A percentile compares a stretch with the other conserved stretches of the same genome.
These are phyloP conservation scores for Malachius bipustulatus DNA, from an alignment of 2,888 invertebrate genomes.

Conservation along the genomic window DNA sequence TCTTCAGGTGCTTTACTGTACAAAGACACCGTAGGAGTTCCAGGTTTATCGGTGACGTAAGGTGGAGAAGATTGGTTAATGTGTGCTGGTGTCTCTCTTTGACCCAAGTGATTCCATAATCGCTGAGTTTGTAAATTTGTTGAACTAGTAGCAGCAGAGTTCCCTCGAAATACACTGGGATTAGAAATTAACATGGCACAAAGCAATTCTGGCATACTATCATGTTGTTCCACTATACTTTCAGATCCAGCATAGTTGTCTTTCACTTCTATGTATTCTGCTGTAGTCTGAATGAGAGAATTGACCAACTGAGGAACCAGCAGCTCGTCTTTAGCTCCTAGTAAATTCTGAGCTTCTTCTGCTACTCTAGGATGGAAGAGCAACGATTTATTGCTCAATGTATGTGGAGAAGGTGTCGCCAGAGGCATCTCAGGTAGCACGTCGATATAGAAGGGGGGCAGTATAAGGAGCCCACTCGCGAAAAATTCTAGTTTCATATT, in stretches of 20 bases:
- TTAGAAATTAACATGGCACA: constrained; percentile 79
- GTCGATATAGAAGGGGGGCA: too few relatives aligned
- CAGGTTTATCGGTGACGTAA: too few relatives aligned
- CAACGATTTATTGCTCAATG: constrained; percentile 81
- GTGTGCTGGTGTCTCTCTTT: constrained; percentile 18
- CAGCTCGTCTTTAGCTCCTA: constrained; percentile 77
- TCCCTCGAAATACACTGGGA: constrained; percentile 75
- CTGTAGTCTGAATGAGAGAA: constrained; percentile 82
- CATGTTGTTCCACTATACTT: constrained; percentile 58
- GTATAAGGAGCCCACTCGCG: too few relatives aligned
- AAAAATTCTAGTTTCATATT: too few relatives aligned
- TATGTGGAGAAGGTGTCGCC: constrained; percentile 83
- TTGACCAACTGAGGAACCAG: constrained; percentile 78
- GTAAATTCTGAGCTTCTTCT: constrained; percentile 83
- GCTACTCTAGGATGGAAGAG: constrained; percentile 88
- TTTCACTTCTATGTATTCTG: constrained; percentile 88
- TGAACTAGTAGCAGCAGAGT: too few relatives aligned
- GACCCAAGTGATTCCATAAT: constrained; percentile 29
- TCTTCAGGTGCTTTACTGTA: constrained; percentile 23
- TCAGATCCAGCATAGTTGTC: constrained; percentile 69
- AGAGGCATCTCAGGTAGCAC: constrained; percentile 94
- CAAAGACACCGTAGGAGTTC: too few relatives aligned
- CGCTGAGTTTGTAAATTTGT: too few relatives aligned
- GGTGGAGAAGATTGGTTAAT: constrained; percentile 1
- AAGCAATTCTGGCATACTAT: constrained; percentile 72